Evolutionary conservation across 2,888 invertebrate genomes (phyloP), one percentile per base, ranked within the genome.

Genomic region (Drosophila longiperda): DNA sequence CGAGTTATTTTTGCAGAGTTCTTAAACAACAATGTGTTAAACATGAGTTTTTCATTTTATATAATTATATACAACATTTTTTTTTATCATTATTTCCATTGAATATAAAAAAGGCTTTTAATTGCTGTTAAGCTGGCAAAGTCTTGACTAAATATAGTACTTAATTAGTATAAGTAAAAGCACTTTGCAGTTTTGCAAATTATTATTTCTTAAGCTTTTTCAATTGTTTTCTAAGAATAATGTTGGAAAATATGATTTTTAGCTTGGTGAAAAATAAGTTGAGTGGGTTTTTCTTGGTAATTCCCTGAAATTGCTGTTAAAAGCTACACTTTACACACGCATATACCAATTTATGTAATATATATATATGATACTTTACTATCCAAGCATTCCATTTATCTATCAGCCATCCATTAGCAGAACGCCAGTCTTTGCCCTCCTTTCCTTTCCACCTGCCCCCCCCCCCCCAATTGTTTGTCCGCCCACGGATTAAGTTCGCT

Each of bases 401-500:
- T 20, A 45, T 23, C 45, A 61, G 67, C 49, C 42, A 58, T 49
- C 48, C 66, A 66, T 69, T 69, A 60, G 54, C 40, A 49, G 50
- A 50, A 3, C n/a, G 29, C 12, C 9, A 8, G 11, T 5, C 20
- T 38, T 26, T n/a, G 12, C 8, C 5, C 7, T 34, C 5, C n/a
- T 15, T 20, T 5, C 3, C 12, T 26, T 9, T n/a, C 1, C 12
- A 15, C 12, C 42, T 3, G 9, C 57, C 49, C 32, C n/a, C 8
- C 11, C 32, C 12, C 32, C 12, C n/a, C 23, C 6, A 6, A n/a
- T 6, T 48, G n/a, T 11, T 48, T 9, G 33, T 34, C 8, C 17
- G 48, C 17, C 42, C n/a, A 20, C 45, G 58, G 59, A 53, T 59
- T 20, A 36, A 53, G 40, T 58, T 70, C 59, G 63, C 67, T 82